phyloP scores from a whole-genome alignment of 1,140 invertebrate genomes.

The Drosophila busckii region DNA sequence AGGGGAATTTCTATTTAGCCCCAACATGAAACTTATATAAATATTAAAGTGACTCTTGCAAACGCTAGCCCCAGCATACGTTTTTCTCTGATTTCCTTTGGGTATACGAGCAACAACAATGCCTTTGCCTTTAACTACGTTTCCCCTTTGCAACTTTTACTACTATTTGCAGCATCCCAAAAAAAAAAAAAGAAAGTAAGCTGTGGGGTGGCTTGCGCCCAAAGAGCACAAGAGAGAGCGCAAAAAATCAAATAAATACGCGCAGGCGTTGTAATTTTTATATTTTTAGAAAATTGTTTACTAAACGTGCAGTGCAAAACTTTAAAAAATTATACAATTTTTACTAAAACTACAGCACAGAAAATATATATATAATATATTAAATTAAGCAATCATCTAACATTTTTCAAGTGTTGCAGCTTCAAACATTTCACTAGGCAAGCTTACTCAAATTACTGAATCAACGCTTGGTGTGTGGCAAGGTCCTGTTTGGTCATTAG shows the following conservation, averaged over 20 bases:
- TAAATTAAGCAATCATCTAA: not conserved
- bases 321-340: not conserved
- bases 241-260: conserved; percentile 55
- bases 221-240: conserved; percentile 5
- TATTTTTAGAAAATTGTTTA: conserved; percentile 31
- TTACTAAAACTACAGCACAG: no score
- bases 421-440: no score
- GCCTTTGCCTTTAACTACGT: conserved; percentile 9
- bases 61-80: conserved; percentile 34
- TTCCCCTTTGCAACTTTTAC: conserved; percentile 52
- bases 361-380: not conserved
- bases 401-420: not conserved
- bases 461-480: conserved; percentile 9
- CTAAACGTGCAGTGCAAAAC: no score
- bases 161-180: conserved; percentile 51
- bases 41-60: conserved; percentile 58
- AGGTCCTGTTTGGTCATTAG: conserved; percentile 55
- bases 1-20: conserved; percentile 52
- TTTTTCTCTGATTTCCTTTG: conserved; percentile 70
- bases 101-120: conserved; percentile 13
- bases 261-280: conserved; percentile 70
- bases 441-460: no score
- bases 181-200: conserved; percentile 14
- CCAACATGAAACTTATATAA: conserved; percentile 53
- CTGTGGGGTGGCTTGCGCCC: not conserved